phyloP scores from a whole-genome alignment of 1,140 invertebrate species.

The Venustaconcha ellipsiformis region DNA sequence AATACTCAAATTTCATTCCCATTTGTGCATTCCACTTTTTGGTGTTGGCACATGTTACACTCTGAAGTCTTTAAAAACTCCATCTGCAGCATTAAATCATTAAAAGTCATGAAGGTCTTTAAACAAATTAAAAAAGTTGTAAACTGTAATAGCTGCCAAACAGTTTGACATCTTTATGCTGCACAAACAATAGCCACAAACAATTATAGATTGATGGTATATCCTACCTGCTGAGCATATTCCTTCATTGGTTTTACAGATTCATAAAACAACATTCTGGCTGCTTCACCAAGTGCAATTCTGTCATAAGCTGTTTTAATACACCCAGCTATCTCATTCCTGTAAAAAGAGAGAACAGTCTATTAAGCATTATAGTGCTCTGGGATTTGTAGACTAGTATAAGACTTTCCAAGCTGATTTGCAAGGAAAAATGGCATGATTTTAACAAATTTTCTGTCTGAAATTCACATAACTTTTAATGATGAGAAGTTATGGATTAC shows the following conservation, averaged over 20 bases:
- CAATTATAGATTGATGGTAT: not conserved
- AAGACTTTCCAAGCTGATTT: no score
- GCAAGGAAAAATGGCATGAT: no score
- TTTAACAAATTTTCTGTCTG: no score
- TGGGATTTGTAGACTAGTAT: no score
- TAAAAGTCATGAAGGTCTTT: not conserved
- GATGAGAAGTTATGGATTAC: no score
- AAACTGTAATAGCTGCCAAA: not conserved
- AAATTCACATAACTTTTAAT: no score
- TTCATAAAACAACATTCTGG: constrained; percentile 88
- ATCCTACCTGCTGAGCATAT: constrained; percentile 78
- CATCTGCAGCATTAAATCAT: not conserved
- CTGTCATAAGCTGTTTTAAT: constrained; percentile 96
- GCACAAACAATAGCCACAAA: not conserved
- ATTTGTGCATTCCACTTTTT: no score
- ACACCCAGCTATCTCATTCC: constrained; percentile 94
- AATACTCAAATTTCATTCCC: no score
- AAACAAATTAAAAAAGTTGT: not conserved
- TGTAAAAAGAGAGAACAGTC: constrained; percentile 32
- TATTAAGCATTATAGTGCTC: no score
- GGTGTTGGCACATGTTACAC: no score
- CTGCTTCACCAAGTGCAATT: constrained; percentile 88
- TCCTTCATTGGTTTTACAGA: constrained; percentile 78
- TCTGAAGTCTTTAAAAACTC: not conserved
- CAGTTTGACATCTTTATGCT: not conserved